Base-by-base conservation (phyloP, 2,797 vertebrate genomes). In the Parauchenoglanis ngamensis region DNA sequence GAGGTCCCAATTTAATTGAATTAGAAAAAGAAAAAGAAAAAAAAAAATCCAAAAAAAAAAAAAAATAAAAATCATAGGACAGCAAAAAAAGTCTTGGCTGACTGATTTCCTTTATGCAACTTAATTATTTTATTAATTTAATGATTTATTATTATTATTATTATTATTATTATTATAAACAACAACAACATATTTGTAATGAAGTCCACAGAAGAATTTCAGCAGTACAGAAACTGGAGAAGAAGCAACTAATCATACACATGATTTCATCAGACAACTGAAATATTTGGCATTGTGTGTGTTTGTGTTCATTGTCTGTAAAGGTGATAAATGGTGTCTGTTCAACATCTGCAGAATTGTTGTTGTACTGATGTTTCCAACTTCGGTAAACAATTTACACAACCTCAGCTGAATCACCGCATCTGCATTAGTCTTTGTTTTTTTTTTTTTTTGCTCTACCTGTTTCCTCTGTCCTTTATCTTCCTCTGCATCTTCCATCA, bases 361-460 rank as follows among this genome's bases (percentile, higher is more conserved):
- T 65, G 23, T 46, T 63, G 79, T 81, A 81, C n/a, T 81, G 23
- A n/a, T 65, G 63, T 81, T 52, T 17, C 44, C 15, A 67, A 82
- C n/a, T 67, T 49, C 17, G 21, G 61, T 52, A 82, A 82, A 82
- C 61, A 49, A 67, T 82, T 82, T 82, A 11, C 61, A 17, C 61
- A 52, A n/a, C n/a, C 61, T 82, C 61, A 28, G 40, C 59, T 82
- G 80, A 67, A 44, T 82, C 80, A 67, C 44, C 1, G 17, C 44
- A 65, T 49, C 40, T 28, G 44, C 44, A 67, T 82, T 82, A 49
- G 80, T 82, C 40, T 49, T 17, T 35, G 35, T 35, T 59, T 75
- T 46, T 80, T 61, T 80, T 61, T 73, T 68, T 49, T 57, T 35
- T 35, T 19, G n/a, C 31, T 19, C 44, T 65, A 49, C 13, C 59